Percentiles rank a stretch among this genome's conserved stretches.
Conservation (phyloP, 2,113 vertebrate species). For the Tupaia chinensis region DNA sequence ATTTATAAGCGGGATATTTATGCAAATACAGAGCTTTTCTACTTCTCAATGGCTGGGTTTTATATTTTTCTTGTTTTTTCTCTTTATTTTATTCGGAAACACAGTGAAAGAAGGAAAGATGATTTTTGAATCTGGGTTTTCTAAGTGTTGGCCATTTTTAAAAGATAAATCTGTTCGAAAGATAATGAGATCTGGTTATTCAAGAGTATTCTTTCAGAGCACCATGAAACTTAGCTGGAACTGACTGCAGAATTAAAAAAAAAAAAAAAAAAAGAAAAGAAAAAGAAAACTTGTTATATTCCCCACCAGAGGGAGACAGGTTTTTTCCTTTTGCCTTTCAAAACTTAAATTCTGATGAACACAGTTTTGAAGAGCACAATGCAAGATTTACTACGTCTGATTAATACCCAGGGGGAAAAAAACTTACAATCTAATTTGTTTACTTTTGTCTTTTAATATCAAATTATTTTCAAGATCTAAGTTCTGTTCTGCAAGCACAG, state of each 20-base stretch:
- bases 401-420: conserved; percentile 65
- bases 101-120: conserved; percentile 22
- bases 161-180: conserved; percentile 29
- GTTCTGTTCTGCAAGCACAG: conserved; percentile 70
- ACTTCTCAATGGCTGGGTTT: background rate
- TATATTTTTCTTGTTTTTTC: conserved; percentile 23
- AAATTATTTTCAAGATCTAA: conserved; percentile 76
- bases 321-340: conserved; percentile 80
- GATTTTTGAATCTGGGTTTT: conserved; percentile 58
- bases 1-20: background rate
- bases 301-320: conserved; percentile 85
- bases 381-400: conserved; percentile 62
- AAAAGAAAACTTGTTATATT: conserved; percentile 71
- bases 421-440: conserved; percentile 81
- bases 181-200: conserved; percentile 25
- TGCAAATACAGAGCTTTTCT: background rate
- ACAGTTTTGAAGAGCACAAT: conserved; percentile 63
- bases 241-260: conserved; percentile 8
- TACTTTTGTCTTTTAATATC: conserved; percentile 82
- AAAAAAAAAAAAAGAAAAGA: background rate
- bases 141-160: background rate
- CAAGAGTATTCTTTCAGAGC: background rate
- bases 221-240: conserved; percentile 33
- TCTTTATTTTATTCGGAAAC: conserved; percentile 49
- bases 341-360: conserved; percentile 78